These are phyloP conservation scores for Nomada ferruginata DNA, from an alignment of 2,888 invertebrate species.

Conservation along the genomic window DNA sequence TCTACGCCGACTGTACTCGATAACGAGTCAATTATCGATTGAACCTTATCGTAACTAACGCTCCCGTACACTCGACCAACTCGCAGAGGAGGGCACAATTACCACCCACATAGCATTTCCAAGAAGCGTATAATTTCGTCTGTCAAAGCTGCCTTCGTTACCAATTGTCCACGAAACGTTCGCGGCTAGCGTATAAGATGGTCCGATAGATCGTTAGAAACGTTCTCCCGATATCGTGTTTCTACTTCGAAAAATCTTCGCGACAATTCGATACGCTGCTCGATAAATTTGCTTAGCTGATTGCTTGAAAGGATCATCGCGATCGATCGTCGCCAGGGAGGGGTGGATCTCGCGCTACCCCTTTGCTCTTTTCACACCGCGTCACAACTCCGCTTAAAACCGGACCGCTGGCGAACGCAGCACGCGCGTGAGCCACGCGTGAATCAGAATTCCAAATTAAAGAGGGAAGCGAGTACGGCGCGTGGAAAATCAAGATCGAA, in stretches of 20 bases:
- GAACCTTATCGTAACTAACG: conserved; percentile 48
- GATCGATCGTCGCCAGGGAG: conserved; percentile 41
- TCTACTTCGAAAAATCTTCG: not conserved
- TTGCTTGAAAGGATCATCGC: conserved; percentile 48
- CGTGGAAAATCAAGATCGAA: not conserved
- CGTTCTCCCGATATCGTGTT: not conserved
- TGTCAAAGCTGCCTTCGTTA: not conserved
- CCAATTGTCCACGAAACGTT: too few relatives aligned
- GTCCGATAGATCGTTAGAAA: conserved; percentile 13
- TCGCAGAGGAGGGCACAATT: not conserved
- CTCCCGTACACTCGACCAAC: conserved; percentile 5
- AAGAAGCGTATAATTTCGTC: not conserved
- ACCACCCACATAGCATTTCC: conserved; percentile 1
- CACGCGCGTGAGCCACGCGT: conserved; percentile 39
- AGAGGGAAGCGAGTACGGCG: not conserved
- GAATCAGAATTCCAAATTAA: conserved; percentile 17
- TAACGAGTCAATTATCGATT: conserved; percentile 63
- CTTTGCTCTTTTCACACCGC: conserved; percentile 14
- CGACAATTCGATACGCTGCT: conserved; percentile 15
- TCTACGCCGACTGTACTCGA: conserved; percentile 57
- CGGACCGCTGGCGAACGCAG: not conserved
- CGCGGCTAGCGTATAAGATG: not conserved
- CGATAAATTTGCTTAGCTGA: conserved; percentile 45
- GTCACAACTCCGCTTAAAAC: conserved; percentile 13
- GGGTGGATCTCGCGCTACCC: conserved; percentile 29